Evolutionary conservation across 2,113 vertebrate genomes (phyloP).

Genomic region (Hydrochoerus hydrochaeris): DNA sequence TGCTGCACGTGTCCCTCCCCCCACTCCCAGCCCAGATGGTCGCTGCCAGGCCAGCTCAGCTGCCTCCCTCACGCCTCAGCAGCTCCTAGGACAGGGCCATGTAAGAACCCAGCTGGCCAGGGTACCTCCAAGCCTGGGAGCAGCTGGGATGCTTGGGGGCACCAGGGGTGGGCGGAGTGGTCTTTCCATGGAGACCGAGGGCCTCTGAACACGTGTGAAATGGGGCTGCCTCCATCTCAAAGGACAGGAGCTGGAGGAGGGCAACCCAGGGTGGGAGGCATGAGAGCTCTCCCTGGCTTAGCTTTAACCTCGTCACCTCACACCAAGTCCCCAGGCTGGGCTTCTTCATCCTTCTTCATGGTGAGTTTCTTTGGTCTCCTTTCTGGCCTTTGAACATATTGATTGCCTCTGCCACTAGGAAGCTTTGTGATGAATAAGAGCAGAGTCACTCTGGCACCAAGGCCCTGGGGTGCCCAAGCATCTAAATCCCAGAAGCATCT

Average conservation of each 20-base stretch:
- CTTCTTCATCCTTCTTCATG: neutral
- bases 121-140: constrained; percentile 76
- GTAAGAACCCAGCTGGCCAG: constrained; percentile 70
- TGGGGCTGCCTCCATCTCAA: neutral
- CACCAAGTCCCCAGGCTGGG: neutral
- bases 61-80: constrained; percentile 84
- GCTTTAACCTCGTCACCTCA: neutral
- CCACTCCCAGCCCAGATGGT: constrained; percentile 84
- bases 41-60: constrained; percentile 62
- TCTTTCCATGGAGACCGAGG: neutral
- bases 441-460: neutral
- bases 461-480: neutral
- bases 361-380: neutral
- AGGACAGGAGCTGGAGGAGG: constrained; percentile 18
- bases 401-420: neutral
- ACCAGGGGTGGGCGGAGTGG: neutral
- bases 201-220: neutral
- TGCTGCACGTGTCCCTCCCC: constrained; percentile 58
- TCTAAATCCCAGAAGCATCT: constrained; percentile 54
- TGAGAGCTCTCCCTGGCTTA: neutral
- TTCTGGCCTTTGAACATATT: neutral
- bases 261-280: neutral
- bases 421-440: neutral
- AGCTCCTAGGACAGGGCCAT: constrained; percentile 77
- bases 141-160: constrained; percentile 86